Conservation (phyloP, 2,113 vertebrate genomes). For the Tenrec ecaudatus region DNA sequence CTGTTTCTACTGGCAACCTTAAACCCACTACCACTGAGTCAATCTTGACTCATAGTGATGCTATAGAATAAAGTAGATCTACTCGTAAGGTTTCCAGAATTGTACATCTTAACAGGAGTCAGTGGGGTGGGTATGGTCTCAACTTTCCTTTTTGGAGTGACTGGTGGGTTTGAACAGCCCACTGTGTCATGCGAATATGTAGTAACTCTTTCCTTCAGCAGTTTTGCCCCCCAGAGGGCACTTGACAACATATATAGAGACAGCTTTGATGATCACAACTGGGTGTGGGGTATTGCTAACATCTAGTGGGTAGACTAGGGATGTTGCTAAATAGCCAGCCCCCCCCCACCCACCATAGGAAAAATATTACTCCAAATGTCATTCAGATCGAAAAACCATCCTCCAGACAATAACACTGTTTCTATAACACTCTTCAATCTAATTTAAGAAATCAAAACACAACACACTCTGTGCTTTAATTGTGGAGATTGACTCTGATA, state of each 20-base stretch:
- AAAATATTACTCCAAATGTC: neutral
- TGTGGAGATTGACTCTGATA: neutral
- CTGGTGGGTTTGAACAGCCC: neutral
- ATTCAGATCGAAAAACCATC: neutral
- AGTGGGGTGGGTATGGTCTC: too few species aligned
- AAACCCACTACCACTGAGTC: neutral
- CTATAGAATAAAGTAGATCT: neutral
- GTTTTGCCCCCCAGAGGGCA: neutral
- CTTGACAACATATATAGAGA: neutral
- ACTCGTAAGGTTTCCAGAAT: too few species aligned
- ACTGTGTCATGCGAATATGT: neutral
- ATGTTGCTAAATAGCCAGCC: neutral
- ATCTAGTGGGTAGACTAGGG: neutral
- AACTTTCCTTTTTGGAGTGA: neutral
- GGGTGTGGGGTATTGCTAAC: fast-evolving
- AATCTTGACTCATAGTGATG: neutral
- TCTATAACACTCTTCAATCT: neutral
- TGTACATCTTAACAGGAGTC: neutral
- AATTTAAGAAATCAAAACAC: neutral
- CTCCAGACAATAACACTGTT: neutral
- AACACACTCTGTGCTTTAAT: too few species aligned
- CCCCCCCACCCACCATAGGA: too few species aligned
- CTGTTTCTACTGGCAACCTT: neutral
- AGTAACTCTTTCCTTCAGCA: neutral
- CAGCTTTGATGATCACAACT: neutral